Conservation (phyloP, 2,113 vertebrate genomes). For the Pteronura brasiliensis region DNA sequence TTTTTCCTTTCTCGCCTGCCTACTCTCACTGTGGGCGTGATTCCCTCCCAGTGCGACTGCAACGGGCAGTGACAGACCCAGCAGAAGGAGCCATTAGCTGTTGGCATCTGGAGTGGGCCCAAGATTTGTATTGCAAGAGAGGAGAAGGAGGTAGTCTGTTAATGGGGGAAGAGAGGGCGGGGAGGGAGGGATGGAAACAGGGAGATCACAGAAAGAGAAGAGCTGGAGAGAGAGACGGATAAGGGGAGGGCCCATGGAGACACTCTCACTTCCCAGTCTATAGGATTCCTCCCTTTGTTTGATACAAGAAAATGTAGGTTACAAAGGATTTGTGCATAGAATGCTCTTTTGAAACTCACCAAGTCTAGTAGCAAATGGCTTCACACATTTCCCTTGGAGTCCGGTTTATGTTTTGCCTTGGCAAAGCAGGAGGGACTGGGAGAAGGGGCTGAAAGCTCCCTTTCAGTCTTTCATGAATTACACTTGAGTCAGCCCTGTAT, state of each 20-base stretch:
- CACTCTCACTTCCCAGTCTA: background rate
- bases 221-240: background rate
- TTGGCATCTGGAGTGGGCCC: background rate
- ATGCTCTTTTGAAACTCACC: background rate
- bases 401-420: background rate
- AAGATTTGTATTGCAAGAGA: background rate
- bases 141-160: background rate
- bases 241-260: background rate
- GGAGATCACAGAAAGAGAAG: background rate
- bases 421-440: background rate
- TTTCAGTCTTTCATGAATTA: background rate
- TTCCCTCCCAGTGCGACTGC: background rate
- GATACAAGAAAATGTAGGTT: background rate
- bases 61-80: too few relatives aligned
- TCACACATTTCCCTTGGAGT: background rate
- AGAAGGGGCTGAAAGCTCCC: background rate
- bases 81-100: background rate
- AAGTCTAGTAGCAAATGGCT: background rate
- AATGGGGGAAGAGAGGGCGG: rapidly evolving
- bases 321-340: background rate
- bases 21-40: rapidly evolving
- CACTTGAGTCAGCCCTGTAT: too few relatives aligned
- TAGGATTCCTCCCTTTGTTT: background rate
- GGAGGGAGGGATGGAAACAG: background rate
- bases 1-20: background rate